Evolutionary conservation across 1,140 invertebrate genomes (phyloP), one percentile per base, ranked within the genome.

Genomic region (Wasmannia auropunctata): DNA sequence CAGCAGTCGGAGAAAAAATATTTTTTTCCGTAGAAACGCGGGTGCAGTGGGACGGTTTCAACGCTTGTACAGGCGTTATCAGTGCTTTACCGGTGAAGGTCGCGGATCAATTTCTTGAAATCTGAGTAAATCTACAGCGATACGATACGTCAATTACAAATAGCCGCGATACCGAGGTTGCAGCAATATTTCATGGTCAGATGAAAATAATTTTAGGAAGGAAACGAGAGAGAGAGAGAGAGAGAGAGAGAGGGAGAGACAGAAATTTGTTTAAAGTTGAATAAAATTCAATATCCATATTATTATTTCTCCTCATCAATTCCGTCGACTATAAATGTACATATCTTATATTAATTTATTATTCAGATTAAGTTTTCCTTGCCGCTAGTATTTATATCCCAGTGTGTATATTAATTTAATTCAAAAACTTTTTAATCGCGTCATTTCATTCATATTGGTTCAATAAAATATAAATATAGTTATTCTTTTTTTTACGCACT

Each of bases 31-130:
- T 72, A 72, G 79, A 74, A n/a, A 83, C 79, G 67, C 70, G 70
- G 63, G 49, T 56, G 40, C 79, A 83, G 67, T 81, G 67, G 79
- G 67, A 83, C 79, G 67, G 69, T 54, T 83, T 58, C 67, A 58
- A 58, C 67, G 79, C 67, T 83, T 72, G 79, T 83, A 83, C 34
- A 72, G 49, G 67, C 79, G 67, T 72, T 83, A 83, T 83, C 67
- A 72, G 67, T 60, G 79, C 51, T 74, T 83, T 56, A 58, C 79
- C 54, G 79, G 51, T 74, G 79, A 83, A 83, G 67, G 67, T 83
- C 67, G 51, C 79, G 79, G 79, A 83, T 83, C 79, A 72, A 72
- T 72, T 83, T 83, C 79, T 83, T 72, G 79, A 83, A 83, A 83
- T 83, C 54, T 72, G 37, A 83, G 37, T 65, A 34, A 37, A 83